Conservation (phyloP, 2,113 vertebrate genomes). For the Merops nubicus region DNA sequence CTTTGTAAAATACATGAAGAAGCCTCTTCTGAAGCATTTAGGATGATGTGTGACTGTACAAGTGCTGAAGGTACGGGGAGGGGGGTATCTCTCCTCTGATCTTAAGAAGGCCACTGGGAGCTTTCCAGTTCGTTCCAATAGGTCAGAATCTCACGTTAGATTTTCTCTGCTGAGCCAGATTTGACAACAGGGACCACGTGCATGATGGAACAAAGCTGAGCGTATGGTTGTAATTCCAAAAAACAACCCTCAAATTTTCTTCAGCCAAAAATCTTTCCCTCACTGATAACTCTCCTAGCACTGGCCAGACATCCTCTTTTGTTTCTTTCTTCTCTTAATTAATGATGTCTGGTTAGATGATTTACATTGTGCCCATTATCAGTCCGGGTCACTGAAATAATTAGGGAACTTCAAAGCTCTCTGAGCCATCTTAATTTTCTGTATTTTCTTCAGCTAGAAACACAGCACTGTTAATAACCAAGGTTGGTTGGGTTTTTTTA, state of each 20-base stretch:
- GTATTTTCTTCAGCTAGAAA: neutral
- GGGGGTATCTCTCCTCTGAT: neutral
- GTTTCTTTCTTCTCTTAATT: neutral
- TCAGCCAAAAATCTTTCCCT: neutral
- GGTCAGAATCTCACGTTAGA: neutral
- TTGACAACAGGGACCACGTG: neutral
- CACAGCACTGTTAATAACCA: neutral
- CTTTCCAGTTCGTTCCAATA: neutral
- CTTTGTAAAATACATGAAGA: rapidly evolving
- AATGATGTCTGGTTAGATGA: neutral
- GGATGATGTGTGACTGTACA: neutral
- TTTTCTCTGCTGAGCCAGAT: neutral
- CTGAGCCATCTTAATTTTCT: neutral
- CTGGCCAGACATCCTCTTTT: neutral
- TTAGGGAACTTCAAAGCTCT: neutral
- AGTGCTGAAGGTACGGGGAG: neutral
- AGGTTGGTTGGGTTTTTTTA: rapidly evolving
- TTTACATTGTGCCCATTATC: neutral
- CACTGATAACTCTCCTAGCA: neutral
- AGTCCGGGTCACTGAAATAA: neutral
- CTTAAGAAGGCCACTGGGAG: neutral
- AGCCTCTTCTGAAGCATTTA: neutral
- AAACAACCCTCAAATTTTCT: neutral
- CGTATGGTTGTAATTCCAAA: neutral
- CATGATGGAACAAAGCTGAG: rapidly evolving